Evolutionary conservation across 1,140 invertebrate species (phyloP), one percentile per base, ranked within the genome.

Genomic region (Eurosta solidaginis): DNA sequence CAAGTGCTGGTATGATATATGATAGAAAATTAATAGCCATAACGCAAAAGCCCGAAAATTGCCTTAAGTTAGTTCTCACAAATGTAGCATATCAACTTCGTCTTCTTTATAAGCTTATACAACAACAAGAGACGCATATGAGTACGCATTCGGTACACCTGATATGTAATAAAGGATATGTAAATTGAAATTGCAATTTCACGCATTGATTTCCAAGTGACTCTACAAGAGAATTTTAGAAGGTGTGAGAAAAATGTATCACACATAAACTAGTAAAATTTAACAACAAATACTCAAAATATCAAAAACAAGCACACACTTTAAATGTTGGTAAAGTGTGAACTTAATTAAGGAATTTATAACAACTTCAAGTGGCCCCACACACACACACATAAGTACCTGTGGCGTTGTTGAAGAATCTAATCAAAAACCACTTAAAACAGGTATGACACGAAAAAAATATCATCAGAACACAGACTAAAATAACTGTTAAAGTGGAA

Each of bases 121-220:
- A n/a, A n/a, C n/a, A n/a, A n/a, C n/a, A n/a, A n/a, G n/a, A n/a
- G n/a, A n/a, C n/a, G n/a, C n/a, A n/a, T n/a, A n/a, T n/a, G n/a
- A n/a, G n/a, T n/a, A n/a, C n/a, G n/a, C n/a, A n/a, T n/a, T n/a
- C n/a, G n/a, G n/a, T n/a, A n/a, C n/a, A n/a, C 45, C 14, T 17
- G 4, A 17, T 47, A 47, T 47, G 45, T 49, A 12, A 9, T 12
- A 27, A 27, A 9, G 25, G 6, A 6, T 59, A 59, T 33, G 3
- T 17, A 68, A 40, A 40, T 68, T 20, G 1, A 68, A 68, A 68
- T 68, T 40, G n/a, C 59, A 68, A 68, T 68, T 40, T 68, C 59
- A 68, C 59, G 59, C 59, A 3, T 36, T 68, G 59, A 68, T 40
- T 68, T 40, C 40, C 33, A 5, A 68, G 29, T 68, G n/a, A 10